Conservation (phyloP, 2,888 invertebrate genomes). For the Oxytorus armatus region DNA sequence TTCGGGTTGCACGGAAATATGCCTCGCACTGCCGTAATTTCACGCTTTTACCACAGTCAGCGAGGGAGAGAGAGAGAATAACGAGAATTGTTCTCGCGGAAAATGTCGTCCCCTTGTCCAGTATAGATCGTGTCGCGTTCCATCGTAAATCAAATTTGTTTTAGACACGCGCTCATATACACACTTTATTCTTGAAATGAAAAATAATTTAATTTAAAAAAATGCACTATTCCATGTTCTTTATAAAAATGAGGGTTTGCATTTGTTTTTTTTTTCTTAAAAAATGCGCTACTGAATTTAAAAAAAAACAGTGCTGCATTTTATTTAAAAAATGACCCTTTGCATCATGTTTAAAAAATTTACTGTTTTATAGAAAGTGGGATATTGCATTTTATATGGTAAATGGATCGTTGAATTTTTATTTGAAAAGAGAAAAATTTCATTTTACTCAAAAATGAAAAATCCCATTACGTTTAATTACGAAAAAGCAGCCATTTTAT, state of each 20-base stretch:
- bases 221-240: too few relatives aligned
- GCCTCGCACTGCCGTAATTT: slow-evolving; percentile 51
- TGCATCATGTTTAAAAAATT: not conserved
- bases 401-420: too few relatives aligned
- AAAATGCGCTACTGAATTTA: too few relatives aligned
- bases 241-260: too few relatives aligned
- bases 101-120: slow-evolving; percentile 76
- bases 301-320: too few relatives aligned
- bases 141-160: not conserved
- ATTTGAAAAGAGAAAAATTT: too few relatives aligned
- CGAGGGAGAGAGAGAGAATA: slow-evolving; percentile 67
- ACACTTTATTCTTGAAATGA: not conserved
- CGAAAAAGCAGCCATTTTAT: too few relatives aligned
- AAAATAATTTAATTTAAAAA: not conserved
- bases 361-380: not conserved
- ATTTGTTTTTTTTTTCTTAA: too few relatives aligned
- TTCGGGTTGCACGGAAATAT: slow-evolving; percentile 57
- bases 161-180: not conserved
- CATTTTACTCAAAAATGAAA: too few relatives aligned
- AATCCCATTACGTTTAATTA: not conserved
- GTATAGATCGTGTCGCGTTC: slow-evolving; percentile 47
- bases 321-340: too few relatives aligned
- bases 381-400: too few relatives aligned
- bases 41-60: slow-evolving; percentile 58
- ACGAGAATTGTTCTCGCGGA: slow-evolving; percentile 75